A percentile compares a stretch with the other conserved stretches of the same genome.
These are phyloP conservation scores for Montipora capitata DNA, from an alignment of 92 coral and sea anemone genomes.

Conservation along the genomic window DNA sequence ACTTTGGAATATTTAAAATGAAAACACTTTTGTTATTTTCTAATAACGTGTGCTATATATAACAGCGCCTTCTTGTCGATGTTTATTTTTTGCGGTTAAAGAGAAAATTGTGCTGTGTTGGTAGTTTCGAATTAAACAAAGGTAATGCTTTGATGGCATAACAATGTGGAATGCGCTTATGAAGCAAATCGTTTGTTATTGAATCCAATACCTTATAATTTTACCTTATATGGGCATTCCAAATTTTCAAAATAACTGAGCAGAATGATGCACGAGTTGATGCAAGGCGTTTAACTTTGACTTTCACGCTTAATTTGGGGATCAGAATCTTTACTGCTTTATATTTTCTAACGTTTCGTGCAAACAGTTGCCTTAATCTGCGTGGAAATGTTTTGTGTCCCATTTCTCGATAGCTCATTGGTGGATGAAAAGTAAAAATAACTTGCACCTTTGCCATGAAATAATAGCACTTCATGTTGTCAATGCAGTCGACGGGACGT, in stretches of 20 bases:
- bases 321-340: neutral
- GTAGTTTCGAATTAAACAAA: constrained; percentile 39
- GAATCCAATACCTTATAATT: neutral
- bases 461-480: constrained; percentile 6
- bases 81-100: neutral
- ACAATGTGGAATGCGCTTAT: constrained; percentile 20
- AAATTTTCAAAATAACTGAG: neutral
- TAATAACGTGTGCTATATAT: neutral
- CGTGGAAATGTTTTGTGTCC: neutral
- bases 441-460: neutral
- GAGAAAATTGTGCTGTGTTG: constrained; percentile 17
- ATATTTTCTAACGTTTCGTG: neutral
- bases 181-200: constrained; percentile 21
- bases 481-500: constrained; percentile 3
- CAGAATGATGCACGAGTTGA: neutral
- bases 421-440: constrained; percentile 26
- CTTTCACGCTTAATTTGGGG: neutral
- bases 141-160: neutral
- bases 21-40: constrained; percentile 8
- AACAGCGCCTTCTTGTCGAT: constrained; percentile 9
- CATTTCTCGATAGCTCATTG: constrained; percentile 39
- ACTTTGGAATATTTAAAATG: neutral
- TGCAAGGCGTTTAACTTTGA: neutral
- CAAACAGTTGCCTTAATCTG: constrained; percentile 27
- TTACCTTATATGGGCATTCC: constrained; percentile 60